Evolutionary conservation across 2,888 invertebrate genomes (phyloP).

Genomic region (Didymodactylos carnosus): DNA sequence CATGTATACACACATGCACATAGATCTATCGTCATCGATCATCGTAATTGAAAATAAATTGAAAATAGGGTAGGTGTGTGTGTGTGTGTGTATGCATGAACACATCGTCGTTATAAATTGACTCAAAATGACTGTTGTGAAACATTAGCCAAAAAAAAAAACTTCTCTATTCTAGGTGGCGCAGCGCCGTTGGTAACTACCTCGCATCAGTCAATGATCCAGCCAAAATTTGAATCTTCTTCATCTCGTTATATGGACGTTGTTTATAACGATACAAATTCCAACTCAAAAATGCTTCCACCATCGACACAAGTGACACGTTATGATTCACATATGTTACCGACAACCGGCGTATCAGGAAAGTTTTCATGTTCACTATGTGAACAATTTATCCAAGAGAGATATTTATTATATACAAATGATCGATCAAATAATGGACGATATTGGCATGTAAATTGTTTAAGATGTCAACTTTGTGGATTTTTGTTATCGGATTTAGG

Average conservation of each 20-base stretch:
- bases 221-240: neutral
- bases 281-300: too few relatives aligned
- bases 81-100: too few relatives aligned
- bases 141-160: too few relatives aligned
- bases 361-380: neutral
- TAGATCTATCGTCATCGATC: neutral
- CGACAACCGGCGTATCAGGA: neutral
- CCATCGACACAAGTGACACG: neutral
- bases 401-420: conserved; percentile 3
- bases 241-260: too few relatives aligned
- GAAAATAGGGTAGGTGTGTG: neutral
- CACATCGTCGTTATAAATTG: too few relatives aligned
- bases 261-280: too few relatives aligned
- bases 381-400: neutral
- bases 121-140: too few relatives aligned
- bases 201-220: too few relatives aligned
- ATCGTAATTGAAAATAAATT: neutral
- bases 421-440: neutral
- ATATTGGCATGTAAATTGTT: conserved; percentile 12
- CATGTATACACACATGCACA: too few relatives aligned
- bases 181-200: too few relatives aligned
- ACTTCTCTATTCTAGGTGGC: too few relatives aligned
- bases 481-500: conserved; percentile 1
- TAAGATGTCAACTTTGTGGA: conserved; percentile 7
- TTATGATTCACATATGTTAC: neutral